These are phyloP conservation scores for Andrena chrysosceles DNA, from an alignment of 2,888 invertebrate species.

Conservation along the genomic window DNA sequence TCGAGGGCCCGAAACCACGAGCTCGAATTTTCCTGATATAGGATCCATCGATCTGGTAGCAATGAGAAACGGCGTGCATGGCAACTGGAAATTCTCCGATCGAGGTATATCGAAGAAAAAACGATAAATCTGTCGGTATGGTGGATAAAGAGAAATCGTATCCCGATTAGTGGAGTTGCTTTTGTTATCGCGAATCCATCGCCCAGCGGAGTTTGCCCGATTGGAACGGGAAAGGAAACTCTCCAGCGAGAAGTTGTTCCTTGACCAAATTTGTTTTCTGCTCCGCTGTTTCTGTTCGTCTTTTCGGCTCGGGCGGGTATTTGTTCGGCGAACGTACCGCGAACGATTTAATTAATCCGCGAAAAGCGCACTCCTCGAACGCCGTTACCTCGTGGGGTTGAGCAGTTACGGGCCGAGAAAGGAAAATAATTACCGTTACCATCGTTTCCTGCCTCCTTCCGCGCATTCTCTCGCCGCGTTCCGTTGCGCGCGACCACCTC, in stretches of 20 bases:
- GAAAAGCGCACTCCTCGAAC: constrained; percentile 75
- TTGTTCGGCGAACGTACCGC: constrained; percentile 74
- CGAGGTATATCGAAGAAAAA: neutral
- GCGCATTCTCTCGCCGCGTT: constrained; percentile 53
- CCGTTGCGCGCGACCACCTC: neutral
- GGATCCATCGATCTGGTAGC: neutral
- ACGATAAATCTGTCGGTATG: constrained; percentile 2
- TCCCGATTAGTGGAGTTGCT: constrained; percentile 24
- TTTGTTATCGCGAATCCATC: constrained; percentile 33
- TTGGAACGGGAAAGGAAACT: constrained; percentile 19
- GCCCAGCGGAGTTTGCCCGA: constrained; percentile 30
- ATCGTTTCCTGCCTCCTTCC: constrained; percentile 62
- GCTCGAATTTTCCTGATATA: too few relatives aligned
- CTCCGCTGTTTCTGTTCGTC: constrained; percentile 39
- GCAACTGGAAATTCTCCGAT: neutral
- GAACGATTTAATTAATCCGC: constrained; percentile 80
- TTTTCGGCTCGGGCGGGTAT: constrained; percentile 67
- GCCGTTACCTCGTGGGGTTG: constrained; percentile 65
- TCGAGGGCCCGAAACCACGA: neutral
- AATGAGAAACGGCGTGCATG: neutral
- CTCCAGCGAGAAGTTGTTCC: constrained; percentile 39
- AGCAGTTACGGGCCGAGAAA: constrained; percentile 70
- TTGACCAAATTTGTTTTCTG: constrained; percentile 50
- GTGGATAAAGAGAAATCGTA: constrained; percentile 30
- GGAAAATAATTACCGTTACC: constrained; percentile 77